Evolutionary conservation across 92 coral and sea anemone species (phyloP).

Genomic region (Porites divaricata): DNA sequence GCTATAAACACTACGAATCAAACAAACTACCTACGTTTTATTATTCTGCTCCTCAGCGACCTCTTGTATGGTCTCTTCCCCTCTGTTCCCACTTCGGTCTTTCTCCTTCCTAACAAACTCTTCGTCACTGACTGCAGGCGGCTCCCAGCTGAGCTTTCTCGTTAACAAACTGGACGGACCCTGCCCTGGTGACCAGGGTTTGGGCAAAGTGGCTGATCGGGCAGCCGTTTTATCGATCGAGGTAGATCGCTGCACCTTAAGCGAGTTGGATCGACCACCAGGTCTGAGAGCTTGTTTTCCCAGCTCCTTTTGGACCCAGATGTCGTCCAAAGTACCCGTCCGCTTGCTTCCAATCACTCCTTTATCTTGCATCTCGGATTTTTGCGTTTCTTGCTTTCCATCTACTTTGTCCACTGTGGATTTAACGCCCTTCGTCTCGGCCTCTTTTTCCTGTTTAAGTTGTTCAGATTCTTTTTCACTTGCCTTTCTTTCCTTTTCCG

Average conservation of each 20-base stretch:
- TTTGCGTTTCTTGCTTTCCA: conserved; percentile 14
- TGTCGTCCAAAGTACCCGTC: conserved; percentile 30
- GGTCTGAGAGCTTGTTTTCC: conserved; percentile 38
- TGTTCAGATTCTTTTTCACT: conserved; percentile 17
- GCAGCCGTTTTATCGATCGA: conserved; percentile 32
- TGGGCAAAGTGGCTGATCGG: conserved; percentile 85
- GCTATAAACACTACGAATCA: background rate
- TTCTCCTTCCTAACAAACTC: background rate
- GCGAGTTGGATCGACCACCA: conserved; percentile 43
- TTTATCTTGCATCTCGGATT: conserved; percentile 27
- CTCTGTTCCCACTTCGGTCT: conserved; percentile 18
- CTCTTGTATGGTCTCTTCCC: conserved; percentile 29
- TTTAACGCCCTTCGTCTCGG: conserved; percentile 8
- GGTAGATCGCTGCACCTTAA: conserved; percentile 25
- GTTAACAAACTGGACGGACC: conserved; percentile 55
- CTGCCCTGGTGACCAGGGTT: conserved; percentile 83
- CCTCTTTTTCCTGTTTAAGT: conserved; percentile 8
- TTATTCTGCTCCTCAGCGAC: conserved; percentile 37
- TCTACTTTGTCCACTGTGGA: background rate
- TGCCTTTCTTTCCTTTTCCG: conserved; percentile 19
- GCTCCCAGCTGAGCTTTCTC: conserved; percentile 78
- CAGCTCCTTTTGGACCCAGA: conserved; percentile 69
- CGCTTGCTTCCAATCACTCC: conserved; percentile 13
- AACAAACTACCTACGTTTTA: conserved; percentile 16
- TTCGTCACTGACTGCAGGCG: conserved; percentile 14